phyloP scores from a whole-genome alignment of 64 coral and sea anemone genomes.

The Actinia tenebrosa region DNA sequence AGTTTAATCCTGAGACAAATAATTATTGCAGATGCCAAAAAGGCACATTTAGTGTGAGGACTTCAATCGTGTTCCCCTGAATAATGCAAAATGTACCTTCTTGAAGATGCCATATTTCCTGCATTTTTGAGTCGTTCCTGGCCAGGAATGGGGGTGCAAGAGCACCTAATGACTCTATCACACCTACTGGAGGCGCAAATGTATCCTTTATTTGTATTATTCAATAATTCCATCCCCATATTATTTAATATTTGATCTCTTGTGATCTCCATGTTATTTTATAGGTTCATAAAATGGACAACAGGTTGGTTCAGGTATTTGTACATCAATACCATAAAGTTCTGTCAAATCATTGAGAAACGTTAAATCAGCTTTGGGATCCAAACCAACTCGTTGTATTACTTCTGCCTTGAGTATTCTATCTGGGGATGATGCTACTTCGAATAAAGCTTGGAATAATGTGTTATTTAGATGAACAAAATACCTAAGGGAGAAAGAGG shows the following conservation, averaged over 20 bases:
- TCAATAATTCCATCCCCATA: neutral
- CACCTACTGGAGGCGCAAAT: too few relatives aligned
- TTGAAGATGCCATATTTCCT: too few relatives aligned
- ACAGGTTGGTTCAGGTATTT: conserved; percentile 75
- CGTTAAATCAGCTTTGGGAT: conserved; percentile 75
- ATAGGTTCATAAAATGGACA: conserved; percentile 70
- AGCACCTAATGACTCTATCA: too few relatives aligned
- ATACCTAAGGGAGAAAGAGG: conserved; percentile 41
- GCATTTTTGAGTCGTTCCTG: too few relatives aligned
- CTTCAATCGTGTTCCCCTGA: too few relatives aligned
- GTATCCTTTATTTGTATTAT: neutral
- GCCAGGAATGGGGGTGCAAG: too few relatives aligned
- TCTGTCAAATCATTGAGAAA: conserved; percentile 85
- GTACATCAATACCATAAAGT: conserved; percentile 90
- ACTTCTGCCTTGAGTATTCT: conserved; percentile 74
- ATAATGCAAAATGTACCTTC: too few relatives aligned
- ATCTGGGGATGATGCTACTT: conserved; percentile 87
- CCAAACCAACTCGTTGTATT: conserved; percentile 73
- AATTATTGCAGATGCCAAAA: too few relatives aligned
- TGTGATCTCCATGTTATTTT: neutral
- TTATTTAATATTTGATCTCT: neutral
- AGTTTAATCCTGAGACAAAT: too few relatives aligned
- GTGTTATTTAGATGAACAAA: conserved; percentile 96
- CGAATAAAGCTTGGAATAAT: conserved; percentile 85
- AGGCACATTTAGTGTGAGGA: too few relatives aligned